Evolutionary conservation across 2,113 vertebrate species (phyloP), one percentile per base, ranked within the genome.

Genomic region (Thryonomys swinderianus): DNA sequence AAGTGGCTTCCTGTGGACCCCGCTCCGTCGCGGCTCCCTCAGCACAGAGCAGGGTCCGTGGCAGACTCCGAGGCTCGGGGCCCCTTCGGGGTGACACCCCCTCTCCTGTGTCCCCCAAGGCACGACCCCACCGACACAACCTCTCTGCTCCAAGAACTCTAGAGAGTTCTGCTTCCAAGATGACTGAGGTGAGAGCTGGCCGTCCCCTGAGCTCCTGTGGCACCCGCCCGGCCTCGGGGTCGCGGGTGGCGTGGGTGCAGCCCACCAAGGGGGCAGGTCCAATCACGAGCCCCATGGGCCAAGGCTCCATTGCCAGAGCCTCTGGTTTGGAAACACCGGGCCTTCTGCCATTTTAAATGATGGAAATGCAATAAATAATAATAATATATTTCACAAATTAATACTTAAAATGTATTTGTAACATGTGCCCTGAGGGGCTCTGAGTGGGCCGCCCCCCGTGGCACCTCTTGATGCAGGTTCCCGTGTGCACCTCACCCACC

Each of bases 231-330:
- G 23, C 57, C 79, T 71, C 13, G n/a, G n/a, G n/a, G n/a, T n/a
- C n/a, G n/a, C n/a, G n/a, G n/a, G n/a, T n/a, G n/a, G n/a, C n/a
- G n/a, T n/a, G n/a, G n/a, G n/a, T n/a, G n/a, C n/a, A n/a, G n/a
- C n/a, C n/a, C n/a, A n/a, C n/a, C n/a, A 37, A 2, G 23, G 25
- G 53, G 7, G 3, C 53, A 11, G 10, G 62, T 23, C 62, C 40
- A 7, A 2, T 64, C 57, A 16, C 18, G 27, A 18, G 7, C 7
- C 23, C 25, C 21, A 6, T 1, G 9, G 3, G 30, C 42, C 6
- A 48, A 37, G 37, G 66, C 2, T 1, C 40, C 7, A 18, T 10
- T 10, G 10, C 48, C 10, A 21, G 40, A n/a, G 11, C 59, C 37
- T 76, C 25, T 42, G 10, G 67, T 45, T 32, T 32, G 45, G 59